These are phyloP conservation scores for Paragorgia papillata DNA, from an alignment of 92 coral and sea anemone species.

Conservation along the genomic window DNA sequence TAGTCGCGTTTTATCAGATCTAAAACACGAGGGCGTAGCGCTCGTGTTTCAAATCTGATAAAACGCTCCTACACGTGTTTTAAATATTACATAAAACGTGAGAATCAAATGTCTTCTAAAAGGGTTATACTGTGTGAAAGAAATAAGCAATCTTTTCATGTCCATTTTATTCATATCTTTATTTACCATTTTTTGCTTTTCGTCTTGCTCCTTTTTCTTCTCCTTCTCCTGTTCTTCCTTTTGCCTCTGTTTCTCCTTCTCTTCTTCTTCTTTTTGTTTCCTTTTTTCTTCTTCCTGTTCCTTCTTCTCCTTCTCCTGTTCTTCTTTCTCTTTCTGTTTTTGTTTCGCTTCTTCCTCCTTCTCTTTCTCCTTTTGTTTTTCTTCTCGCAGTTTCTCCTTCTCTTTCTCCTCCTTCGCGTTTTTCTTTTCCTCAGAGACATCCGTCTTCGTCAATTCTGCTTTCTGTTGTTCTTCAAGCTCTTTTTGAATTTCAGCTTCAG, in stretches of 20 bases:
- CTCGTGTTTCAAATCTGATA: too few species aligned
- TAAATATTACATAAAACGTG: too few species aligned
- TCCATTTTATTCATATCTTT: too few species aligned
- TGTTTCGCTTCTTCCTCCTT: neutral
- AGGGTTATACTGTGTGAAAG: neutral
- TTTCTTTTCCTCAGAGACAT: neutral
- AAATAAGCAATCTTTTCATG: neutral
- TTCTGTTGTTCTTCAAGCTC: neutral
- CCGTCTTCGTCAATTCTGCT: neutral
- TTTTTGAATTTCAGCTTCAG: slow-evolving; percentile 21
- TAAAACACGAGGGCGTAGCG: too few species aligned
- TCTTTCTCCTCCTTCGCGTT: neutral
- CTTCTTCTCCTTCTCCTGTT: neutral
- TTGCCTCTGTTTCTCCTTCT: neutral
- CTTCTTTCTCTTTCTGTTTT: neutral
- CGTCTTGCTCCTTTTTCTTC: neutral
- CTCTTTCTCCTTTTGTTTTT: neutral
- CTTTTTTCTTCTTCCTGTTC: neutral
- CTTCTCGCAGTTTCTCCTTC: neutral
- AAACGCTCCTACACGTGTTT: too few species aligned
- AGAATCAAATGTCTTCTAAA: too few species aligned
- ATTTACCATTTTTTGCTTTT: too few species aligned
- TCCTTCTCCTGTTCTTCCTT: neutral
- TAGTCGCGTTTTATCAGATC: too few species aligned
- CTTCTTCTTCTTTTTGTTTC: neutral